Evolutionary conservation across 35 echinoderm and acorn worm species (phyloP).

Genomic region (Lytechinus variegatus): DNA sequence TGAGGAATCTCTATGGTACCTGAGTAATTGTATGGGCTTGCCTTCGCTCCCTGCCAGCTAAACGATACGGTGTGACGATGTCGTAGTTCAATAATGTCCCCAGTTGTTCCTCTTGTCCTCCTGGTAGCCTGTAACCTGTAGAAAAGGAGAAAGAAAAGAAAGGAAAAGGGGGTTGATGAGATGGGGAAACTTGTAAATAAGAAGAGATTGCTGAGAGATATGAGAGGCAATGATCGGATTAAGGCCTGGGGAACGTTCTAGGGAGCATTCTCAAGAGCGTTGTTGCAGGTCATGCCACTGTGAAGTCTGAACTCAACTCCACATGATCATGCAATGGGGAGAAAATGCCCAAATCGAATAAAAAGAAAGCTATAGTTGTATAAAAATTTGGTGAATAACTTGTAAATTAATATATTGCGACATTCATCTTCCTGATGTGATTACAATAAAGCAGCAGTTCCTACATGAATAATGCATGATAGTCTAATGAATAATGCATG

Average conservation of each 20-base stretch:
- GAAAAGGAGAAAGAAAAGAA: background rate
- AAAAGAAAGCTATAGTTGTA: no score
- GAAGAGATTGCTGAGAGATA: background rate
- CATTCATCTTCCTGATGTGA: no score
- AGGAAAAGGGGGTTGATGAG: background rate
- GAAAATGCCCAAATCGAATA: no score
- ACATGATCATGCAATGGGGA: no score
- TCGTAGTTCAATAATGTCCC: constrained; percentile 59
- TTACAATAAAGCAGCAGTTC: no score
- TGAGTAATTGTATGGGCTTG: constrained; percentile 40
- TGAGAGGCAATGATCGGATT: background rate
- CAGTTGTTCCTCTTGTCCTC: constrained; percentile 51
- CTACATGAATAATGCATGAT: no score
- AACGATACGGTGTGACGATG: constrained; percentile 41
- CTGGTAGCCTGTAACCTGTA: background rate
- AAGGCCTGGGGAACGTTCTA: background rate
- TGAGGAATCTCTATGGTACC: constrained; percentile 33
- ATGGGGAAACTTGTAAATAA: background rate
- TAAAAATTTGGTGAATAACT: no score
- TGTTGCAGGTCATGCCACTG: background rate
- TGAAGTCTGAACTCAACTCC: no score
- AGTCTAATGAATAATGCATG: no score
- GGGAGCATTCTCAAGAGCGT: background rate
- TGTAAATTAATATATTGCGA: no score
- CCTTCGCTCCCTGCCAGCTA: constrained; percentile 34